Percentiles rank a stretch among this genome's conserved stretches.
Evolutionary conservation across 2,113 vertebrate genomes (phyloP).

Genomic region (Delphinus delphis): DNA sequence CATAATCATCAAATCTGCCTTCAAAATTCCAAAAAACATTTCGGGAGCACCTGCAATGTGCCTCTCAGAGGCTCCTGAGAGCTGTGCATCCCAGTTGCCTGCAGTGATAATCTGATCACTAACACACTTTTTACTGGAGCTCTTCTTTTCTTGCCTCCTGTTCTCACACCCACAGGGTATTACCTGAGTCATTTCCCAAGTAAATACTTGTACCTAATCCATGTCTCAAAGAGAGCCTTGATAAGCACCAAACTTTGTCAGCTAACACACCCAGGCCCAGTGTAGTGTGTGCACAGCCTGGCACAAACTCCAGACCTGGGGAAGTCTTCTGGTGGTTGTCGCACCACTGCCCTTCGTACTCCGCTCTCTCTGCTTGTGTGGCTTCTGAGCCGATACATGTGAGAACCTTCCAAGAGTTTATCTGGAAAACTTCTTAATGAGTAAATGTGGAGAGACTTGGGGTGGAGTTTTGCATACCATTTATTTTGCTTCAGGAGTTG

Average conservation of each 20-base stretch:
- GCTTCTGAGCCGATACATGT: not conserved
- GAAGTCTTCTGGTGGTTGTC: not conserved
- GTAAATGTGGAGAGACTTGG: not conserved
- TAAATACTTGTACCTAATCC: not conserved
- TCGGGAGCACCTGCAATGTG: not conserved
- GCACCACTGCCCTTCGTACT: fast-evolving
- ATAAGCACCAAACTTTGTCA: not conserved
- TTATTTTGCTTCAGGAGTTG: not conserved
- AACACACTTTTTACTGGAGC: not conserved
- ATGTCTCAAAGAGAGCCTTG: not conserved
- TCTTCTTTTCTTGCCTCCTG: not conserved
- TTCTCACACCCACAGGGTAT: not conserved
- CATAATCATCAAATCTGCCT: not conserved
- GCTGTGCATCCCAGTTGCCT: not conserved
- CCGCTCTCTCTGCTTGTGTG: not conserved
- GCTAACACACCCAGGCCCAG: not conserved
- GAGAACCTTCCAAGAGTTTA: not conserved
- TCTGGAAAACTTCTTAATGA: not conserved
- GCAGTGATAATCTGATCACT: not conserved
- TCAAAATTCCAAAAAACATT: not conserved
- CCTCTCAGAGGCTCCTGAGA: not conserved
- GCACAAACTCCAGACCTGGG: too few relatives aligned
- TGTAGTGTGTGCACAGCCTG: fast-evolving
- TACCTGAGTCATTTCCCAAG: not conserved
- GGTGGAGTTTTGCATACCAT: not conserved